Base-by-base conservation (phyloP, 2,888 invertebrate genomes). In the Spisula subtruncata region DNA sequence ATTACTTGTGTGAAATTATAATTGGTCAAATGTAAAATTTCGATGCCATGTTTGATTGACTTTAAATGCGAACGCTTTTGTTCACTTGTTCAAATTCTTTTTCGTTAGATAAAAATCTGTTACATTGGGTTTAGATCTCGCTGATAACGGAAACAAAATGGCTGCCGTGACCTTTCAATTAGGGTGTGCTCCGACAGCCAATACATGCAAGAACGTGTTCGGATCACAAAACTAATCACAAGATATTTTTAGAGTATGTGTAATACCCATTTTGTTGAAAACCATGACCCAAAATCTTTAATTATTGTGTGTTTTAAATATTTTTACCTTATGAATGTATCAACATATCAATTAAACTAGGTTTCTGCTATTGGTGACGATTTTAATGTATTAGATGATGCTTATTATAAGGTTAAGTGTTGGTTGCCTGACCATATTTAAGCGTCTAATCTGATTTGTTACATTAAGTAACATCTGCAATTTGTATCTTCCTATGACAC, bases 41-140 rank as follows among this genome's bases (percentile, higher is more conserved):
- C 32, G 32, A 54, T 86, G 71, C 71, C 82, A 75, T 87, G 87
- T 87, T 79, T 87, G 87, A 82, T 75, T 75, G 75, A 32, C 51
- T 87, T 87, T 83, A 79, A 85, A 85, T 80, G 80, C 32, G n/a
- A 56, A 84, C 2, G 25, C 25, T 71, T 51, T 75, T 29, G n/a
- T 54, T 48, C 79, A 80, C 51, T 79, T 32, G 54, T 71, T 85
- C 54, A 75, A 75, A 75, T 75, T 75, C 29, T 32, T 75, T 32
- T 35, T 35, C 35, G 25, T 18, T 75, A 85, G 85, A 85, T 85
- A 85, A 79, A 75, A 85, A 85, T 80, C 85, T 29, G 85, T 85
- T 54, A 46, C 29, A 56, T 25, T 25, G 20, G 79, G 35, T 85
- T 41, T 79, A 51, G 56, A 80, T 85, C 56, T 41, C 32, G 20